Conservation (phyloP, 2,797 vertebrate species). For the Fistularia commersonii region DNA sequence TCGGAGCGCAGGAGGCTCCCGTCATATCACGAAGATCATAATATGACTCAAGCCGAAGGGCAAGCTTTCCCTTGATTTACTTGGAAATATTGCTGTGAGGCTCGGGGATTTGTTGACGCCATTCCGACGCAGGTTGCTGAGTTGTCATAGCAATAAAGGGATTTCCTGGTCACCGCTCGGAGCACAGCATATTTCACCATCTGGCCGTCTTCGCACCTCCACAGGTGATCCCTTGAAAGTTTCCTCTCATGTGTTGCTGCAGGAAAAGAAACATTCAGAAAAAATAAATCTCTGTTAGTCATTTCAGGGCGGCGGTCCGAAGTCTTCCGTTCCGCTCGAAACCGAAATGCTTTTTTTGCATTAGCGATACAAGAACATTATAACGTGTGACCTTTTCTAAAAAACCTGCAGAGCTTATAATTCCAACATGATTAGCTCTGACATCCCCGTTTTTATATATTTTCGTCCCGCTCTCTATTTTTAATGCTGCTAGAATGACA, state of each 20-base stretch:
- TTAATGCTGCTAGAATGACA: too few species aligned
- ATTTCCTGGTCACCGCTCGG: slow-evolving; percentile 48
- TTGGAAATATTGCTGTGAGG: slow-evolving; percentile 49
- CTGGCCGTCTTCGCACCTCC: slow-evolving; percentile 29
- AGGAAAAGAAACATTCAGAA: slow-evolving; percentile 4
- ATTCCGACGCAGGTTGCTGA: slow-evolving; percentile 48
- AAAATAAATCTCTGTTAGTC: background rate
- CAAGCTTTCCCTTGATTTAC: slow-evolving; percentile 32
- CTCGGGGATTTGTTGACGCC: slow-evolving; percentile 60
- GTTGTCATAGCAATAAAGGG: slow-evolving; percentile 63
- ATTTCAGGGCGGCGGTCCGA: too few species aligned
- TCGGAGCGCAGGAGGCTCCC: slow-evolving; percentile 1
- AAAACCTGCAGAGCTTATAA: too few species aligned
- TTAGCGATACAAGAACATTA: too few species aligned
- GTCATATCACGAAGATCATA: slow-evolving; percentile 33
- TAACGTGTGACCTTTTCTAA: too few species aligned
- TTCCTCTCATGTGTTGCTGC: slow-evolving; percentile 11
- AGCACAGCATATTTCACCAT: slow-evolving; percentile 14
- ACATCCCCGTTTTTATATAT: too few species aligned
- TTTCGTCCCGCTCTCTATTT: too few species aligned
- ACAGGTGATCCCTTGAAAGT: slow-evolving; percentile 57
- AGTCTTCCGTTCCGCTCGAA: too few species aligned
- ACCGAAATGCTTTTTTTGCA: too few species aligned
- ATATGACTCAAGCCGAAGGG: slow-evolving; percentile 41
- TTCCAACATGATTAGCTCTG: too few species aligned